Evolutionary conservation across 2,888 invertebrate genomes (phyloP), one percentile per base, ranked within the genome.

Genomic region (Ganaspis brasiliensis): DNA sequence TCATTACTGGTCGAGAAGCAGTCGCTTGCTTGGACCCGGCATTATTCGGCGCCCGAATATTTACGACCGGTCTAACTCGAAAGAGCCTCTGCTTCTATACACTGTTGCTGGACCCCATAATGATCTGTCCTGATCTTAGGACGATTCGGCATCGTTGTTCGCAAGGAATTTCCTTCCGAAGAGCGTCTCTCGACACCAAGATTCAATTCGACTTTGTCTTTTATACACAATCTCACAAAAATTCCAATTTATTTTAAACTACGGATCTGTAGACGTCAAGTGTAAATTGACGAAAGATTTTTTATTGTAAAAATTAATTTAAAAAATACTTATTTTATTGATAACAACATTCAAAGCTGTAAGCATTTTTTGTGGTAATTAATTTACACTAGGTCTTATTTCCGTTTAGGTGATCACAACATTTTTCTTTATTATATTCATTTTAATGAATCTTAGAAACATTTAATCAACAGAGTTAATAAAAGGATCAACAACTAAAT

Each of bases 21-120:
- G n/a, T 84, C 85, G 85, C 86, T 86, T 84, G 84, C 85, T 84
- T 86, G 84, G 31, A 14, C 86, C 82, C 76, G 87, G 86, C 87
- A 88, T 89, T 91, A 90, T 90, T 91, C 88, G 88, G 87, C 86
- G 86, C 85, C 86, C 88, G 89, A 88, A 90, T 91, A 90, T 91
- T 90, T 91, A 91, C 89, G 91, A 90, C 88, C 87, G 84, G 83
- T 84, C 85, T 83, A 81, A 79, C 80, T 82, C 80, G 78, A 79
- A 80, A 76, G 40, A 81, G 81, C 77, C 79, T 82, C 78, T 14
- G n/a, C 80, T 73, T 59, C 83, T 82, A 84, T 83, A 82, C 85
- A 80, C 82, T 78, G 84, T 82, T 82, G 83, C 81, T 78, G 84
- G 84, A 83, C 84, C 84, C 89, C 88, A 89, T 90, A 90, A 90